Base-by-base conservation (phyloP, 2,797 vertebrate species). In the Darevskia nairensis region DNA sequence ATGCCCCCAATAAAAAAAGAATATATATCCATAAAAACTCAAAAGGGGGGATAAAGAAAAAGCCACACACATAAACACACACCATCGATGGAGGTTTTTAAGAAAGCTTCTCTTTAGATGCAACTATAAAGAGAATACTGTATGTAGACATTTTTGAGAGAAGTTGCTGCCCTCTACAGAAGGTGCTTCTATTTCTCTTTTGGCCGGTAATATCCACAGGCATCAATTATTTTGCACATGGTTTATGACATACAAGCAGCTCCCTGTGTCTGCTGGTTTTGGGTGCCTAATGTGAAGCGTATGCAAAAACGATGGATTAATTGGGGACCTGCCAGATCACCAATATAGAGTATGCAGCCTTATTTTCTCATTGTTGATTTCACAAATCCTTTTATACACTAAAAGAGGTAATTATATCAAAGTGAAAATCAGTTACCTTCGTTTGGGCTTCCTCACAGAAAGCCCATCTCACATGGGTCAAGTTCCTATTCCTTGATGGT, bases 141-240 rank as follows among this genome's bases (percentile, higher is more conserved):
- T 41, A 41, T 66, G 74, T 80, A 93, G 66, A 69, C 50, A 85
- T 93, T 93, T 94, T 88, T 94, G 80, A 94, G 89, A 93, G 75
- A 93, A 93, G 85, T 85, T 81, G 6, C 41, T 92, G 46, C 78
- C 79, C 41, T 92, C 50, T 84, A 3, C 11, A 93, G 91, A 94
- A 94, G 80, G 86, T 27, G 39, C 88, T 93, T 88, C 29, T 44
- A 44, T 92, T 88, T 90, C 91, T 89, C 90, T 91, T 84, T 91
- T 93, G 69, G 80, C 92, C 94, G 91, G 89, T 92, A 91, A 93
- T 88, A 77, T 91, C 89, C 90, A 94, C 94, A 90, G 92, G 88
- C 93, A 92, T 50, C 72, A 93, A 82, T 92, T 46, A 83, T 90
- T 11, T 92, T 93, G 88, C 29, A n/a, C 90, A 69, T 83, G 72